Percentiles rank a stretch among this genome's conserved stretches.
phyloP scores from a whole-genome alignment of 1,140 invertebrate genomes.

The Tachypleus tridentatus region DNA sequence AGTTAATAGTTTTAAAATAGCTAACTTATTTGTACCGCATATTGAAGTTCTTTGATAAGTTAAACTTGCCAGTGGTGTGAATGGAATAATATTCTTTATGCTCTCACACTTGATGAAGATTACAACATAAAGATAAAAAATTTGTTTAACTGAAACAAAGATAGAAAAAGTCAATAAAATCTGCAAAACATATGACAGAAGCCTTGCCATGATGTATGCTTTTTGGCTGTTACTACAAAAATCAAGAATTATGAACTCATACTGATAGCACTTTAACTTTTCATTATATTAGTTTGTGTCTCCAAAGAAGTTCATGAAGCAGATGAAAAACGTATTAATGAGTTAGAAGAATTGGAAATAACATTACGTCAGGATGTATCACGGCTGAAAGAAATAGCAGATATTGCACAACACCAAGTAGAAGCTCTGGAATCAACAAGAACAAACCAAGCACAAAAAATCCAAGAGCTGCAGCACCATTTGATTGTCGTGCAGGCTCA shows the following conservation, averaged over 20 bases:
- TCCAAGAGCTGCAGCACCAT: neutral
- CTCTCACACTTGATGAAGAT: no score
- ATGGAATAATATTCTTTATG: no score
- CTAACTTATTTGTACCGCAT: no score
- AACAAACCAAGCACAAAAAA: neutral
- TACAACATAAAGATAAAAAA: no score
- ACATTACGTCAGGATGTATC: neutral
- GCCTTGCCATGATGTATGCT: no score
- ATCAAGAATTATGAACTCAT: neutral
- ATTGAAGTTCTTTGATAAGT: no score
- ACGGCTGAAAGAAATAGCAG: constrained; percentile 2
- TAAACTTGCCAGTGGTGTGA: no score
- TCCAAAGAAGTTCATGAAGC: neutral
- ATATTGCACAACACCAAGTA: neutral
- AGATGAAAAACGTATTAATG: neutral
- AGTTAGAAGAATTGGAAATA: neutral
- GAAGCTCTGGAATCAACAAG: neutral
- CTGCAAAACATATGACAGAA: no score
- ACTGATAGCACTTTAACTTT: neutral
- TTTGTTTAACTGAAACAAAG: no score
- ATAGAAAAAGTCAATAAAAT: no score
- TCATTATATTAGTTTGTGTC: neutral
- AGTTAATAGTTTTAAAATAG: no score
- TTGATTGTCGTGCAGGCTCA: neutral
- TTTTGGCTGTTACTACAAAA: no score